Evolutionary conservation across 2,797 vertebrate species (phyloP).

Genomic region (Acomys russatus): DNA sequence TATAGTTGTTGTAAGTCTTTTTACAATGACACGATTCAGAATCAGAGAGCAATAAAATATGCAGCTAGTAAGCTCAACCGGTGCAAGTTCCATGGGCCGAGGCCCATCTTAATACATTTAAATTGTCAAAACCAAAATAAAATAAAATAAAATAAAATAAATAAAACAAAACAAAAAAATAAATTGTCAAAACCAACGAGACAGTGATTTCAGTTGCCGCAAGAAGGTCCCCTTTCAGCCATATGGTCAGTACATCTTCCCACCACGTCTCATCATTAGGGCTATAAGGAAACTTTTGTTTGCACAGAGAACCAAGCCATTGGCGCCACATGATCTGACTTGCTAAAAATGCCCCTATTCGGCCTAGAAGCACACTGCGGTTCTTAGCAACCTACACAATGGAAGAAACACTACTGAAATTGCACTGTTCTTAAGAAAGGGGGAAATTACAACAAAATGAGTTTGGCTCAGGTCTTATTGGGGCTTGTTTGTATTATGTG

Average conservation of each 20-base stretch:
- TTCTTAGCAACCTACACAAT: background rate
- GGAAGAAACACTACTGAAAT: background rate
- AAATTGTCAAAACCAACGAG: background rate
- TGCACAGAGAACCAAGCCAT: background rate
- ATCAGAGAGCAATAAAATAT: slow-evolving; percentile 20
- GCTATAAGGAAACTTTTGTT: background rate
- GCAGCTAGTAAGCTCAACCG: slow-evolving; percentile 50
- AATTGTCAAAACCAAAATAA: background rate
- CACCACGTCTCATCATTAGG: background rate
- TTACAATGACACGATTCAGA: slow-evolving; percentile 27
- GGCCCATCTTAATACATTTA: background rate
- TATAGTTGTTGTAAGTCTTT: background rate
- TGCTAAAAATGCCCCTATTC: background rate
- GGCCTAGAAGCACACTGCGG: background rate
- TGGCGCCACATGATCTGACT: background rate
- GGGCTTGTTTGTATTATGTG: background rate
- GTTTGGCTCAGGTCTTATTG: background rate
- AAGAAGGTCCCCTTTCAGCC: background rate
- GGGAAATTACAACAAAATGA: background rate
- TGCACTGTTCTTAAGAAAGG: slow-evolving; percentile 13
- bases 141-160: too few species aligned
- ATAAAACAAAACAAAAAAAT: too few species aligned
- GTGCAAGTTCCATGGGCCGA: background rate
- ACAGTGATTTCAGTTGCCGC: background rate
- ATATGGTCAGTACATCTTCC: background rate